phyloP scores from a whole-genome alignment of 2,113 vertebrate species.

The Corythoichthys intestinalis region DNA sequence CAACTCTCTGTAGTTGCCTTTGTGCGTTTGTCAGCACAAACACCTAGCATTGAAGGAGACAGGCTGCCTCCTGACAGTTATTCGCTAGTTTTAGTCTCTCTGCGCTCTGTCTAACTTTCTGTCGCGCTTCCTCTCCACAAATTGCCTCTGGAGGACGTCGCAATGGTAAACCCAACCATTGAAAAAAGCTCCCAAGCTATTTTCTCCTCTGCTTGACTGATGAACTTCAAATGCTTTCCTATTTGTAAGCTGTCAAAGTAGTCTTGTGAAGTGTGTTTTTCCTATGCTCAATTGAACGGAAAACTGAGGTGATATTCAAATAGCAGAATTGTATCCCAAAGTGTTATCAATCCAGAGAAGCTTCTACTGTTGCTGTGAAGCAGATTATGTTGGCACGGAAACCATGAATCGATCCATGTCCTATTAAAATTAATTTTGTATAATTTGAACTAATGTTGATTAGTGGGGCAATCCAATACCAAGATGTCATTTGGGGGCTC shows the following conservation, averaged over 20 bases:
- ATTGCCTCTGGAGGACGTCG: conserved; percentile 56
- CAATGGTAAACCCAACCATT: conserved; percentile 48
- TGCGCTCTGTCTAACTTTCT: conserved; percentile 61
- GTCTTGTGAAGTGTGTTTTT: conserved; percentile 4
- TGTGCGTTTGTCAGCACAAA: conserved; percentile 67
- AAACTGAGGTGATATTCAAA: neutral
- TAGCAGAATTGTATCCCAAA: conserved; percentile 9
- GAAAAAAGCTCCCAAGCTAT: conserved; percentile 41
- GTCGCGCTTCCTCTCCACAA: conserved; percentile 54
- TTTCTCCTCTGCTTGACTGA: conserved; percentile 38
- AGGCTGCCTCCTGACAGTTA: conserved; percentile 72
- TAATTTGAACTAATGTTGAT: neutral
- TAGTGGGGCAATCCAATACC: neutral
- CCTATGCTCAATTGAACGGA: neutral
- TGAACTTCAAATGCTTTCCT: conserved; percentile 39
- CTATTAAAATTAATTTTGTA: neutral
- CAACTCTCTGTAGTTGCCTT: conserved; percentile 29
- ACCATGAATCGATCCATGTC: neutral
- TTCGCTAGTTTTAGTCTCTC: conserved; percentile 68
- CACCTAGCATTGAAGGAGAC: conserved; percentile 69
- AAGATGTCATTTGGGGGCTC: too few species aligned
- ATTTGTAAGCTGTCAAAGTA: conserved; percentile 42
- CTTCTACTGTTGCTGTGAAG: conserved; percentile 22
- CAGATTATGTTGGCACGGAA: neutral
- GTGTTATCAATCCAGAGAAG: conserved; percentile 19